A percentile compares a stretch with the other conserved stretches of the same genome.
Evolutionary conservation across 2,113 vertebrate genomes (phyloP).

Genomic region (Boulengeromyrus knoepffleri): DNA sequence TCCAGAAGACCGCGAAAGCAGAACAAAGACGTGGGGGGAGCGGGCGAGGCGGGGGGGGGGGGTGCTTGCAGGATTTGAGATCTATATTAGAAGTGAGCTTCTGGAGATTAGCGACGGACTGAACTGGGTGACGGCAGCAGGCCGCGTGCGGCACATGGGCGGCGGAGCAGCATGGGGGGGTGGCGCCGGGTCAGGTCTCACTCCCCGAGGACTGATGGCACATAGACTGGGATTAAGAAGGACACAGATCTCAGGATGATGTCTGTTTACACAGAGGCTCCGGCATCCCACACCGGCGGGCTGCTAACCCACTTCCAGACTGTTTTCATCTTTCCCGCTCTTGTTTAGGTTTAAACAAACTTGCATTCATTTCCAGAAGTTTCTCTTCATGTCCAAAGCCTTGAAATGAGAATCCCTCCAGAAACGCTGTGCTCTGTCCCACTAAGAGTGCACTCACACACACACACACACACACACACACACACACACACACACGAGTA

Average conservation of each 20-base stretch:
- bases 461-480: too few species aligned
- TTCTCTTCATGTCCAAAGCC: background rate
- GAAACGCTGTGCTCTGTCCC: background rate
- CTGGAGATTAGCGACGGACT: slow-evolving; percentile 61
- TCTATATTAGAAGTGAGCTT: slow-evolving; percentile 66
- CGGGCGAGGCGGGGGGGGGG: slow-evolving; percentile 13
- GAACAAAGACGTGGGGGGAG: slow-evolving; percentile 31
- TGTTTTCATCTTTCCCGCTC: background rate
- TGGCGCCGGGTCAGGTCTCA: slow-evolving; percentile 32
- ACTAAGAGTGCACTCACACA: too few species aligned
- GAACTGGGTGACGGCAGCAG: slow-evolving; percentile 54
- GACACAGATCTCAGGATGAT: slow-evolving; percentile 43
- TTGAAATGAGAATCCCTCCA: background rate
- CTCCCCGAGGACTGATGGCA: slow-evolving; percentile 51
- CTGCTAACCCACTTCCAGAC: background rate
- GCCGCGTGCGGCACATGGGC: slow-evolving; percentile 38
- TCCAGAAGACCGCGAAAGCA: background rate
- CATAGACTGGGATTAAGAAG: slow-evolving; percentile 60
- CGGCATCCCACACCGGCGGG: background rate
- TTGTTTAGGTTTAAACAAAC: background rate
- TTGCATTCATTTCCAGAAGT: background rate
- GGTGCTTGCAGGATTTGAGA: slow-evolving; percentile 55
- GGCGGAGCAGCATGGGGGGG: slow-evolving; percentile 47
- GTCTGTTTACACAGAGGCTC: slow-evolving; percentile 36
- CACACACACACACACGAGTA: too few species aligned